Conservation (phyloP, 2,888 invertebrate genomes). For the Acleris laterana region DNA sequence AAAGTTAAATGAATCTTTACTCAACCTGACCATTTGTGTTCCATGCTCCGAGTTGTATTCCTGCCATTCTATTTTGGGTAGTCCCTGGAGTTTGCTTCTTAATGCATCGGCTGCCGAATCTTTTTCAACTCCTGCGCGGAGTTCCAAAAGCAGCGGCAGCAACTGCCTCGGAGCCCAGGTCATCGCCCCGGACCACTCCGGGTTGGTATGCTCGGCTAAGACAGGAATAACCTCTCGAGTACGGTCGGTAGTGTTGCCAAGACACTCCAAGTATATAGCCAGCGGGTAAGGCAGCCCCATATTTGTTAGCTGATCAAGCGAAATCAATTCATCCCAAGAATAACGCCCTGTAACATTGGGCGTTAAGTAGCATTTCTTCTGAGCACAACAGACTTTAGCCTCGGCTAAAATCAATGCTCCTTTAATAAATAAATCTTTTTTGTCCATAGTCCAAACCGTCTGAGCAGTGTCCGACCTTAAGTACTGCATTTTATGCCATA, state of each 20-base stretch:
- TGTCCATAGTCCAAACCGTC: neutral
- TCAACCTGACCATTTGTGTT: neutral
- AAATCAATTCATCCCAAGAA: neutral
- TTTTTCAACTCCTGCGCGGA: neutral
- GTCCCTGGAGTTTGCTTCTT: neutral
- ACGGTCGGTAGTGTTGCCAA: neutral
- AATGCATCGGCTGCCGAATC: neutral
- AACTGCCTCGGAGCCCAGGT: neutral
- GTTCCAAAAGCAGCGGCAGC: neutral
- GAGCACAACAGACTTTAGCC: neutral
- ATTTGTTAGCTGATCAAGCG: neutral
- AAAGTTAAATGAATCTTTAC: neutral
- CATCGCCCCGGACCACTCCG: neutral
- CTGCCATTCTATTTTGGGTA: neutral
- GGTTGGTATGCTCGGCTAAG: neutral
- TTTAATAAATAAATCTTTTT: neutral
- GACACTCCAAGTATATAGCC: neutral
- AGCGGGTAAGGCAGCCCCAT: neutral
- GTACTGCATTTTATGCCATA: neutral
- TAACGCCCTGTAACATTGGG: too few relatives aligned
- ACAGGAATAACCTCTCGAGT: neutral
- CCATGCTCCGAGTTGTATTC: neutral
- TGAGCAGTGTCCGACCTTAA: neutral
- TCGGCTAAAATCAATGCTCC: neutral
- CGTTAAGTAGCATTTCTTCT: neutral